A percentile compares a stretch with the other conserved stretches of the same genome.
phyloP scores from a whole-genome alignment of 2,888 invertebrate species.

The Pollenia griseotomentosa region DNA sequence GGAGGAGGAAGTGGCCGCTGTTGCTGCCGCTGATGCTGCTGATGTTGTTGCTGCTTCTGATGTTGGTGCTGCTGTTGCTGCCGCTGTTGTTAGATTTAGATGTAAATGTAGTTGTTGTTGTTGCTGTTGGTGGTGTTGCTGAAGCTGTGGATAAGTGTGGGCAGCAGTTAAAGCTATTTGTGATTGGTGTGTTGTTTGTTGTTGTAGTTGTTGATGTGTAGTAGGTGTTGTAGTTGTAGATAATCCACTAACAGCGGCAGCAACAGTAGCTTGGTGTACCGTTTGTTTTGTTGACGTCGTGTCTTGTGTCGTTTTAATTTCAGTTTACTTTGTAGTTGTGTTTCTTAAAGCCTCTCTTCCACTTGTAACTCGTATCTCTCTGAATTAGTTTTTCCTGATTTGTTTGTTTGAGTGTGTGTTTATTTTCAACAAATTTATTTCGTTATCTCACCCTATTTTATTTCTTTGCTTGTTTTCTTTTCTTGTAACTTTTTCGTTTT shows the following conservation, averaged over 20 bases:
- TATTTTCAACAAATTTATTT: conserved; percentile 4
- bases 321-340: conserved; percentile 20
- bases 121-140: conserved; percentile 76
- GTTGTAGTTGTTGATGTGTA: conserved; percentile 72
- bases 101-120: conserved; percentile 69
- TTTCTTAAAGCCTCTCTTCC: conserved; percentile 16
- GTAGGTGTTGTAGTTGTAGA: conserved; percentile 71
- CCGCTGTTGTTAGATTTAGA: conserved; percentile 76
- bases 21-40: conserved; percentile 68
- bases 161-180: conserved; percentile 73
- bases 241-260: conserved; percentile 77
- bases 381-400: background rate
- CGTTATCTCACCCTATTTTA: conserved; percentile 5
- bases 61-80: conserved; percentile 72
- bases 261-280: conserved; percentile 80
- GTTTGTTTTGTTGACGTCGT: conserved; percentile 79
- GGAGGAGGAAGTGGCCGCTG: conserved; percentile 65
- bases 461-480: conserved; percentile 18
- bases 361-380: background rate
- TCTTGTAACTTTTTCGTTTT: conserved; percentile 17
- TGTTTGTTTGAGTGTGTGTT: background rate
- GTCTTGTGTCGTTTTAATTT: conserved; percentile 59
- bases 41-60: conserved; percentile 65
- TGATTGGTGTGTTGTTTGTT: conserved; percentile 65
- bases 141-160: conserved; percentile 77